Conservation (phyloP, 2,797 vertebrate genomes). For the Micropoecilia bifurca region DNA sequence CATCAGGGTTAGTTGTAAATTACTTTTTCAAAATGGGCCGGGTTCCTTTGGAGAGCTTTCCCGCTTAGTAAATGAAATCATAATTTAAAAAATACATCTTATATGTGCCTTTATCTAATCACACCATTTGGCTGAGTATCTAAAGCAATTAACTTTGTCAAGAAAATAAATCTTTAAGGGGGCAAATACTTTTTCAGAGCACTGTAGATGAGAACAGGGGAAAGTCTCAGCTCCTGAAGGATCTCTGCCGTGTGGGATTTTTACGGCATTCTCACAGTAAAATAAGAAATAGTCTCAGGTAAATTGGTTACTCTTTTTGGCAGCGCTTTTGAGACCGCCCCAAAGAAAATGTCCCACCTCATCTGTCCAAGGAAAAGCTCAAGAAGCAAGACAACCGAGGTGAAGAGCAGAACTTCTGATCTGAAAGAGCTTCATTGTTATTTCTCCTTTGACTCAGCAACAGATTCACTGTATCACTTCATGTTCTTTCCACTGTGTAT, state of each 20-base stretch:
- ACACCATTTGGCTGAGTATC: background rate
- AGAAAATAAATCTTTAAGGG: background rate
- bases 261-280: slow-evolving; percentile 28
- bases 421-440: slow-evolving; percentile 2
- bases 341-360: slow-evolving; percentile 59
- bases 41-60: background rate
- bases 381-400: slow-evolving; percentile 41
- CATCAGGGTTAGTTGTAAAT: background rate
- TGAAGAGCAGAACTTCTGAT: slow-evolving; percentile 42
- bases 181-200: background rate
- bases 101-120: background rate
- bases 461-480: slow-evolving; percentile 53
- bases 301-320: slow-evolving; percentile 56
- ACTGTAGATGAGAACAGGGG: no score
- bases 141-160: background rate
- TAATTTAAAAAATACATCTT: background rate
- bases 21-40: background rate
- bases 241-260: background rate
- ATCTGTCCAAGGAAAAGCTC: slow-evolving; percentile 29
- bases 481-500: slow-evolving; percentile 48
- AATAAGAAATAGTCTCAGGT: slow-evolving; percentile 51
- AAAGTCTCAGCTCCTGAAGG: background rate
- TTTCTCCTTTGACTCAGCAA: slow-evolving; percentile 33
- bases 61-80: background rate
- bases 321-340: slow-evolving; percentile 48